Evolutionary conservation across 2,797 vertebrate genomes (phyloP).

Genomic region (Chrosomus eos): DNA sequence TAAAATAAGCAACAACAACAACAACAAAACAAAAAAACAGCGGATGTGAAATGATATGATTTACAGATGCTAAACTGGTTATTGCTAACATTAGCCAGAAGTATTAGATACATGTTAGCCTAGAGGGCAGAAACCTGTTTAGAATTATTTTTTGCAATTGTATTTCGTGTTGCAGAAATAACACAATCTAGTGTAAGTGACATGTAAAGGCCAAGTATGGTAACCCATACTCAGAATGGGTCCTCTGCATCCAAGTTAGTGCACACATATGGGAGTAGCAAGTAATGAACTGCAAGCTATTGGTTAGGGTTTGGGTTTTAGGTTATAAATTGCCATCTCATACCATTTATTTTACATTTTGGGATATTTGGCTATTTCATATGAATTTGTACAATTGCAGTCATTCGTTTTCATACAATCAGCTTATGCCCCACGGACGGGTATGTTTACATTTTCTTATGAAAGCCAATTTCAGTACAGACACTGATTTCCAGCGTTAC

Average conservation of each 20-base stretch:
- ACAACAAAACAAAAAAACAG: no score
- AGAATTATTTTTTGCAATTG: not conserved
- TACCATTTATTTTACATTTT: not conserved
- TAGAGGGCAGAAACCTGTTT: not conserved
- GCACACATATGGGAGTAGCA: no score
- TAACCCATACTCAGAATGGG: no score
- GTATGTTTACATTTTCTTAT: no score
- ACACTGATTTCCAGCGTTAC: not conserved
- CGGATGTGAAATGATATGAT: not conserved
- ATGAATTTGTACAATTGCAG: not conserved
- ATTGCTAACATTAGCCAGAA: not conserved
- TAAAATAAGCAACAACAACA: not conserved
- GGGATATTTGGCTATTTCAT: no score
- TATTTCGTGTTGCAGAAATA: not conserved
- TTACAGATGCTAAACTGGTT: not conserved
- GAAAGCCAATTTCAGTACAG: not conserved
- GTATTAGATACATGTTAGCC: not conserved
- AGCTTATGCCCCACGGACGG: no score
- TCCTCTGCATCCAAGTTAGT: no score
- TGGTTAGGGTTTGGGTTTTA: no score
- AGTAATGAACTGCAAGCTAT: no score
- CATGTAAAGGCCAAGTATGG: no score
- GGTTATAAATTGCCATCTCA: not conserved
- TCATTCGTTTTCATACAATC: not conserved
- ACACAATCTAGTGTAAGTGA: not conserved